phyloP scores from a whole-genome alignment of 2,797 vertebrate genomes.

The Heliangelus exortis region DNA sequence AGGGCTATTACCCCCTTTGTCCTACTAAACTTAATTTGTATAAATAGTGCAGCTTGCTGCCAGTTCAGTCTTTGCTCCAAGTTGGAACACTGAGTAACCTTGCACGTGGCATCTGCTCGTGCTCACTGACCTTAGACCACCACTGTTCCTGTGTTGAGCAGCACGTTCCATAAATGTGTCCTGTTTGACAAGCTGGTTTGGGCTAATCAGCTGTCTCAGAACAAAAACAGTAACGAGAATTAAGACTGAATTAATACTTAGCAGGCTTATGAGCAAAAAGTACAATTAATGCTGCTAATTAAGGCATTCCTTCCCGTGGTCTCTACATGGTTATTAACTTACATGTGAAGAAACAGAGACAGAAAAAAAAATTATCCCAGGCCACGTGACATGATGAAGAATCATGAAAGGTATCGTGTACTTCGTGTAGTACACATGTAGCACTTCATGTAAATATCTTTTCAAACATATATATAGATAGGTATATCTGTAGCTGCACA shows the following conservation, averaged over 20 bases:
- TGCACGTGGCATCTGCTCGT: not conserved
- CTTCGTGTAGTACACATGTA: too few species aligned
- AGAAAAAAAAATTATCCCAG: not conserved
- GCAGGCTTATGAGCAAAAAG: not conserved
- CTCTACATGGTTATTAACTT: not conserved
- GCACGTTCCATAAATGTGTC: rapidly evolving
- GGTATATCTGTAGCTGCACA: not conserved
- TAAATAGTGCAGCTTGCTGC: not conserved
- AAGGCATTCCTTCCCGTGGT: not conserved
- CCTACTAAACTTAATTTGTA: not conserved
- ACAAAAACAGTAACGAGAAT: not conserved
- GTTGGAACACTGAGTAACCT: rapidly evolving
- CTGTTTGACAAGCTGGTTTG: not conserved
- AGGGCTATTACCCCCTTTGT: not conserved
- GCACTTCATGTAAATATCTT: too few species aligned
- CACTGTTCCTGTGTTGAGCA: not conserved
- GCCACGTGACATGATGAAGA: not conserved
- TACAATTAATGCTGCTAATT: not conserved
- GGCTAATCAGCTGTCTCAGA: not conserved
- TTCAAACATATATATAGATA: not conserved
- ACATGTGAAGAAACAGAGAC: not conserved
- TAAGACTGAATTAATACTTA: not conserved
- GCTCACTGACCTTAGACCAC: not conserved
- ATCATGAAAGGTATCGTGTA: too few species aligned
- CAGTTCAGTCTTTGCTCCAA: not conserved